These are phyloP conservation scores for Gasterosteus aculeatus DNA, from an alignment of 2,113 vertebrate genomes.

Conservation along the genomic window DNA sequence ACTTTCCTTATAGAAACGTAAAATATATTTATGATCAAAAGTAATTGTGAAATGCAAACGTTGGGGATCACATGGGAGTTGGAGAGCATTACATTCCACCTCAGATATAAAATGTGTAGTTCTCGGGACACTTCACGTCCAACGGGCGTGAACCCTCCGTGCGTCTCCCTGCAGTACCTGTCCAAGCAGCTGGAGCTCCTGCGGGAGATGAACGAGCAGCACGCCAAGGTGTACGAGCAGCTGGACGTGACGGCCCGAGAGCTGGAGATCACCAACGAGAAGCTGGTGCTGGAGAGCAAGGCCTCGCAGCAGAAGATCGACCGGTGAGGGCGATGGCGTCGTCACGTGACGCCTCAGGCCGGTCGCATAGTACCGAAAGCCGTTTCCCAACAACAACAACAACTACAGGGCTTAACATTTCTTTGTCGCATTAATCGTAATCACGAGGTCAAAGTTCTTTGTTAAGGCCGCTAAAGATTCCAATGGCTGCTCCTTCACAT, in stretches of 20 bases:
- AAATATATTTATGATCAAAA: too few relatives aligned
- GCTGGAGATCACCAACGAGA: constrained; percentile 95
- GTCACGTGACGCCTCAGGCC: neutral
- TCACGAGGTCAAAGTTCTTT: constrained; percentile 12
- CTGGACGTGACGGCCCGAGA: constrained; percentile 93
- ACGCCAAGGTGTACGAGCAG: constrained; percentile 97
- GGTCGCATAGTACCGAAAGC: too few relatives aligned
- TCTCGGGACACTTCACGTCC: too few relatives aligned
- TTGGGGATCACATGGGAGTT: too few relatives aligned
- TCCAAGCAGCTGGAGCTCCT: constrained; percentile 94
- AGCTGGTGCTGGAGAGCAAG: constrained; percentile 95
- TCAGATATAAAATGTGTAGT: too few relatives aligned
- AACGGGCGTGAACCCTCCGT: too few relatives aligned
- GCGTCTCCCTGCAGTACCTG: constrained; percentile 84
- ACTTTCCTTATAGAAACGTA: too few relatives aligned
- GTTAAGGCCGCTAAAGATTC: constrained; percentile 29
- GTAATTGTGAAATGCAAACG: too few relatives aligned
- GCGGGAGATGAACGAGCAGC: constrained; percentile 96
- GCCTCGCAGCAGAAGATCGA: constrained; percentile 96
- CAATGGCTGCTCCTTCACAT: constrained; percentile 3
- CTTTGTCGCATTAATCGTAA: constrained; percentile 20
- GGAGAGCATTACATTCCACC: too few relatives aligned
- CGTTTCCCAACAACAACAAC: neutral
- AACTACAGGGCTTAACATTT: neutral
- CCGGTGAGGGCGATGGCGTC: constrained; percentile 78